These are phyloP conservation scores for Argyresthia goedartella DNA, from an alignment of 2,888 invertebrate species.

Conservation along the genomic window DNA sequence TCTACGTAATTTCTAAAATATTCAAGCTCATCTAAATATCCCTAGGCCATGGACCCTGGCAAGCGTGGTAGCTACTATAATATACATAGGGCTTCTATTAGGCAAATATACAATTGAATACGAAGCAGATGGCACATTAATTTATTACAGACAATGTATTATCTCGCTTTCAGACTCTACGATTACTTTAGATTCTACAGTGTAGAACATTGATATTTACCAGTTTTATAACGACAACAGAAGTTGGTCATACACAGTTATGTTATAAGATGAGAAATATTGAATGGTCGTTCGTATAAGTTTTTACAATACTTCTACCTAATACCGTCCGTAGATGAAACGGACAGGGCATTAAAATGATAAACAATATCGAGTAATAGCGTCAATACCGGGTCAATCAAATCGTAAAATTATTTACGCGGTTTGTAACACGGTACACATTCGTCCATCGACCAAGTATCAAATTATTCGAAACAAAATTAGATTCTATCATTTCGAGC, in stretches of 20 bases:
- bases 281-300: too few species aligned
- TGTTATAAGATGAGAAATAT: too few species aligned
- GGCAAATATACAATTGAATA: conserved; percentile 51
- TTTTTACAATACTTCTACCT: too few species aligned
- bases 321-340: too few species aligned
- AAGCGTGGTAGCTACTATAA: too few species aligned
- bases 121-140: conserved; percentile 62
- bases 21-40: too few species aligned
- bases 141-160: conserved; percentile 29
- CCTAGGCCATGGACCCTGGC: too few species aligned
- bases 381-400: too few species aligned
- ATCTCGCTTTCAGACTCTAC: conserved; percentile 1
- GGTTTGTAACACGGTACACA: conserved; percentile 49
- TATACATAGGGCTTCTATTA: conserved; percentile 9
- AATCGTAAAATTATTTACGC: conserved; percentile 18
- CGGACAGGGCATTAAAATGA: too few species aligned
- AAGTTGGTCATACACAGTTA: not conserved
- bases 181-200: not conserved
- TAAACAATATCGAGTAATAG: too few species aligned
- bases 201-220: not conserved
- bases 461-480: conserved; percentile 15
- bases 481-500: conserved; percentile 30
- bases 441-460: conserved; percentile 7
- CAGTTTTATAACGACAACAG: not conserved
- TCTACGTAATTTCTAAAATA: too few species aligned